Evolutionary conservation across 1,140 invertebrate species (phyloP).

Genomic region (Streblospio benedicti): DNA sequence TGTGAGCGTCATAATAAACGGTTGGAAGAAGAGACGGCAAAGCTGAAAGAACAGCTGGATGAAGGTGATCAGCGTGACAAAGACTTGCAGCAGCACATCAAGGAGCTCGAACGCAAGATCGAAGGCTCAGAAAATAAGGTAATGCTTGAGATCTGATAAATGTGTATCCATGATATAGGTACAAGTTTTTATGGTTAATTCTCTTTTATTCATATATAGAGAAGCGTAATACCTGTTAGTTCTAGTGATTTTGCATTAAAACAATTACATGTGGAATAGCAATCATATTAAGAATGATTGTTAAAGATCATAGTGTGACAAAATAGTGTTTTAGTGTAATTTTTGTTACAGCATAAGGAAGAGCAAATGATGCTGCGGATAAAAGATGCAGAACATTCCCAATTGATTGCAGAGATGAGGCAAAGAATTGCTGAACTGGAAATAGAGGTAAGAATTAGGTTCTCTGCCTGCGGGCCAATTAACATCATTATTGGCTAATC

Average conservation of each 20-base stretch:
- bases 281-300: background rate
- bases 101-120: conserved; percentile 80
- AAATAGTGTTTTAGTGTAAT: background rate
- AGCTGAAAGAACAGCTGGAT: conserved; percentile 68
- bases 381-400: conserved; percentile 85
- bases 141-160: conserved; percentile 7
- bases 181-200: background rate
- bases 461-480: background rate
- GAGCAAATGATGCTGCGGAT: conserved; percentile 89
- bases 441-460: conserved; percentile 30
- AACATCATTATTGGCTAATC: background rate
- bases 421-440: conserved; percentile 90
- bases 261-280: background rate
- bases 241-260: background rate
- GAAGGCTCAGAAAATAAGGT: conserved; percentile 75
- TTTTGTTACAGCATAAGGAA: conserved; percentile 66
- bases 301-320: background rate
- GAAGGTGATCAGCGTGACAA: conserved; percentile 61
- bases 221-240: background rate
- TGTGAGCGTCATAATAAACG: conserved; percentile 84
- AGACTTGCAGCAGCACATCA: conserved; percentile 64
- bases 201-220: background rate
- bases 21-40: conserved; percentile 86
- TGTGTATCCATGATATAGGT: background rate
- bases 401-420: conserved; percentile 84